Evolutionary conservation across 2,888 invertebrate species (phyloP).

Genomic region (Paralinhomoeus sp.): DNA sequence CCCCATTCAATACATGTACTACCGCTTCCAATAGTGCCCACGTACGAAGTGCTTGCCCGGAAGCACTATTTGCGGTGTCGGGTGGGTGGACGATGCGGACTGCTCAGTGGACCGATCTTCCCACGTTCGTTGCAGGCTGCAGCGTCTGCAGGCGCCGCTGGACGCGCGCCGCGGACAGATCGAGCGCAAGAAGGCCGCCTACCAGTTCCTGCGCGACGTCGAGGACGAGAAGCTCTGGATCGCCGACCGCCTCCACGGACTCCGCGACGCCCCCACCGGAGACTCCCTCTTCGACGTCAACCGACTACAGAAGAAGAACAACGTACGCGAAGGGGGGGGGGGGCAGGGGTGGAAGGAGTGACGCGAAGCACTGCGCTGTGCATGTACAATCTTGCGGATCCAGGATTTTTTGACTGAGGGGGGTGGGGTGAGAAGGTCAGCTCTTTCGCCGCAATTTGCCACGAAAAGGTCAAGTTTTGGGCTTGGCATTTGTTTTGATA

Average conservation of each 20-base stretch:
- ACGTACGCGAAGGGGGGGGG: conserved; percentile 18
- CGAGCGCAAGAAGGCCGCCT: conserved; percentile 66
- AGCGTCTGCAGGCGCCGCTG: conserved; percentile 75
- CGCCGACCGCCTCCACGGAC: conserved; percentile 78
- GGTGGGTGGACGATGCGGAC: no score
- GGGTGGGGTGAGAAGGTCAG: neutral
- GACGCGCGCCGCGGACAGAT: conserved; percentile 63
- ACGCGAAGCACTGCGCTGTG: no score
- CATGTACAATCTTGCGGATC: no score
- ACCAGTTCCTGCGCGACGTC: conserved; percentile 73
- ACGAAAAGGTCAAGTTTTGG: no score
- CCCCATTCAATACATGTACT: no score
- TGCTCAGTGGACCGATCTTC: neutral
- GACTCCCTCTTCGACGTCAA: conserved; percentile 94
- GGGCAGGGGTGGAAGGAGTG: no score
- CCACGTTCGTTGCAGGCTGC: conserved; percentile 38
- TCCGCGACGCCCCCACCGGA: conserved; percentile 68
- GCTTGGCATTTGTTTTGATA: no score
- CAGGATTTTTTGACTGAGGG: no score
- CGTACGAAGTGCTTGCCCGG: neutral
- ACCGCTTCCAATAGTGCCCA: neutral
- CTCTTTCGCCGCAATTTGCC: neutral
- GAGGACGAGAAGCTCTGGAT: conserved; percentile 98
- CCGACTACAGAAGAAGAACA: conserved; percentile 90
- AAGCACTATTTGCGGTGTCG: neutral